phyloP scores from a whole-genome alignment of 2,797 vertebrate species.

The Australoheros facetus region DNA sequence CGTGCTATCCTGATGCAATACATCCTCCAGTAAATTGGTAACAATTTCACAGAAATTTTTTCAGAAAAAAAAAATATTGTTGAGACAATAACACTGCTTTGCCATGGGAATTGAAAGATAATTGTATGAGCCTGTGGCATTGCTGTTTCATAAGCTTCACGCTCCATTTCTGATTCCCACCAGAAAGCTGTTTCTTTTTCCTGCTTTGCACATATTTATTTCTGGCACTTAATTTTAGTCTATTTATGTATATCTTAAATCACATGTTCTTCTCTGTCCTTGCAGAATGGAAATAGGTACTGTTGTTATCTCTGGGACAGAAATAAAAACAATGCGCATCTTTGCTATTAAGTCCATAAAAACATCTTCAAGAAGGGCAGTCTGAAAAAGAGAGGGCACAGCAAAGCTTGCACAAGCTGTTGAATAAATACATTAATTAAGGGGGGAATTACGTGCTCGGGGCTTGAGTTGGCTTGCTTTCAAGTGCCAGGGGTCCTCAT shows the following conservation, averaged over 20 bases:
- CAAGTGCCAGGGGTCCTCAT: constrained; percentile 78
- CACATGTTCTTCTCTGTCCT: constrained; percentile 62
- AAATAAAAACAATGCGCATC: constrained; percentile 62
- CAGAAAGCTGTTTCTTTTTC: constrained; percentile 57
- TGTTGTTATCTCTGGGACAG: constrained; percentile 54
- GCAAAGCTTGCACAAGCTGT: constrained; percentile 71
- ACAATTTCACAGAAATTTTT: constrained; percentile 64
- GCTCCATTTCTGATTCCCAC: constrained; percentile 73
- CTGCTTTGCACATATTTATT: constrained; percentile 68
- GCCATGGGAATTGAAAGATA: constrained; percentile 76
- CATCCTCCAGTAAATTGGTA: constrained; percentile 65
- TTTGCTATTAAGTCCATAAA: constrained; percentile 69
- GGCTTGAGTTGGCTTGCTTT: constrained; percentile 71
- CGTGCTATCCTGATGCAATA: constrained; percentile 44
- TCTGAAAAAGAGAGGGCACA: constrained; percentile 74
- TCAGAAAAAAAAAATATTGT: constrained; percentile 46
- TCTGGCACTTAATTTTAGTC: constrained; percentile 63
- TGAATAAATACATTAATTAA: constrained; percentile 86
- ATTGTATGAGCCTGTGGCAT: constrained; percentile 75
- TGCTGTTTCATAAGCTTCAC: constrained; percentile 72
- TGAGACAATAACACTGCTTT: constrained; percentile 68
- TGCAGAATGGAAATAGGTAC: constrained; percentile 63
- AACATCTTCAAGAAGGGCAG: constrained; percentile 76
- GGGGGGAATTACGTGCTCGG: constrained; percentile 69
- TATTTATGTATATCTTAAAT: constrained; percentile 68